Percentiles rank a stretch among this genome's conserved stretches.
Conservation (phyloP, 2,113 vertebrate species). For the Taxidea taxus region DNA sequence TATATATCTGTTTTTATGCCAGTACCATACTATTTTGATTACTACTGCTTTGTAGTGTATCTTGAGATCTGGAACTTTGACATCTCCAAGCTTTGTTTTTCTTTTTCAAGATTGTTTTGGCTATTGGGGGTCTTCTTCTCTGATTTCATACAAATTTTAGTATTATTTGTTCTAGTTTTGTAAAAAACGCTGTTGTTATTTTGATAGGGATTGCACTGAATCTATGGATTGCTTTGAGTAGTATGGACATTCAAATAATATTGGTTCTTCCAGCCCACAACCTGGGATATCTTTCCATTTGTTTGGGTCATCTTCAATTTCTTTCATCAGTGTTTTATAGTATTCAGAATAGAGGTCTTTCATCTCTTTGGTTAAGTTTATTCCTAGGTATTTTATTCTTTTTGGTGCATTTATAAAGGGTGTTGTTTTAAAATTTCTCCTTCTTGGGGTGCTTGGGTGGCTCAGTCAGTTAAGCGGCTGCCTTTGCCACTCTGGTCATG, state of each 20-base stretch:
- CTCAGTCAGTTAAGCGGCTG: too few species aligned
- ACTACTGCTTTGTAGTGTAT: neutral
- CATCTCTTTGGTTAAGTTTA: neutral
- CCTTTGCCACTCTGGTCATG: too few species aligned
- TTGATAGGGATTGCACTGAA: neutral
- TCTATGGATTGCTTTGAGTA: neutral
- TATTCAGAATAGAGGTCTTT: neutral
- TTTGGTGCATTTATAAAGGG: neutral
- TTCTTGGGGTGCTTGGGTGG: neutral
- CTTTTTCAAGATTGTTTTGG: neutral
- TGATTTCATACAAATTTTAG: neutral
- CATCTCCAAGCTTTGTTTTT: neutral
- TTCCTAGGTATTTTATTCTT: neutral
- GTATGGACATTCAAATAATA: neutral
- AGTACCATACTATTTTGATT: neutral
- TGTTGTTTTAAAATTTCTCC: neutral
- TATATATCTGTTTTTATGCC: neutral
- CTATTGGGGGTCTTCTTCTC: neutral
- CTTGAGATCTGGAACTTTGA: neutral
- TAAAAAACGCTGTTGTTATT: neutral
- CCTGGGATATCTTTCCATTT: neutral
- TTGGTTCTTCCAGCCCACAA: neutral
- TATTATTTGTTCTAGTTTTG: neutral
- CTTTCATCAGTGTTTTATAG: neutral
- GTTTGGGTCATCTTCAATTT: neutral